Percentiles rank a stretch among this genome's conserved stretches.
Conservation (phyloP, 2,113 vertebrate genomes). For the Zonotrichia leucophrys region DNA sequence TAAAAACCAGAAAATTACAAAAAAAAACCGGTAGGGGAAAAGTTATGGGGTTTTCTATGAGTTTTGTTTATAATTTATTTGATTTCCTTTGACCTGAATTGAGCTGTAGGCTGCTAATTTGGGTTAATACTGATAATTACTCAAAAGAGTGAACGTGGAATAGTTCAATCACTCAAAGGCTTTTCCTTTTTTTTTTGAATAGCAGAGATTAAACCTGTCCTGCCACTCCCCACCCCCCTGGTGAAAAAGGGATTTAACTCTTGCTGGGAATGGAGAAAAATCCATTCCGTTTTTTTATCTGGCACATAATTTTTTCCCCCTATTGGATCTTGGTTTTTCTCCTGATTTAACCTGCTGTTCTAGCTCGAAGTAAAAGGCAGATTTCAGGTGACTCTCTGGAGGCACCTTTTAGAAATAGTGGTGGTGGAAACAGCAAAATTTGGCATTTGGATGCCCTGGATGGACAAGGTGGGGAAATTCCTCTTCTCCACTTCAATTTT, state of each 20-base stretch:
- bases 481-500: neutral
- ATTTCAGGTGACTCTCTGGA: neutral
- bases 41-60: neutral
- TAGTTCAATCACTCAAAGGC: neutral
- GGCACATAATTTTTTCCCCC: neutral
- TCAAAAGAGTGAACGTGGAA: neutral
- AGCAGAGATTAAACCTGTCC: neutral
- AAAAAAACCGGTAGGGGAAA: neutral
- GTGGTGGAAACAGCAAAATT: neutral
- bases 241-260: neutral
- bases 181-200: neutral
- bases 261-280: neutral
- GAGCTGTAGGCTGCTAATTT: neutral
- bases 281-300: neutral
- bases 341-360: neutral
- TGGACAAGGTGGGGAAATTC: neutral
- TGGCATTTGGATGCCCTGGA: neutral
- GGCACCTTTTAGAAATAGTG: neutral
- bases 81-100: conserved; percentile 38
- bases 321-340: neutral
- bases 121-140: neutral
- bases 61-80: neutral
- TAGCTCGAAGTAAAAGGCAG: neutral
- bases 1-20: neutral
- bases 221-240: rapidly evolving